phyloP scores from a whole-genome alignment of 1,140 invertebrate species.

The Muscidifurax raptorellus region DNA sequence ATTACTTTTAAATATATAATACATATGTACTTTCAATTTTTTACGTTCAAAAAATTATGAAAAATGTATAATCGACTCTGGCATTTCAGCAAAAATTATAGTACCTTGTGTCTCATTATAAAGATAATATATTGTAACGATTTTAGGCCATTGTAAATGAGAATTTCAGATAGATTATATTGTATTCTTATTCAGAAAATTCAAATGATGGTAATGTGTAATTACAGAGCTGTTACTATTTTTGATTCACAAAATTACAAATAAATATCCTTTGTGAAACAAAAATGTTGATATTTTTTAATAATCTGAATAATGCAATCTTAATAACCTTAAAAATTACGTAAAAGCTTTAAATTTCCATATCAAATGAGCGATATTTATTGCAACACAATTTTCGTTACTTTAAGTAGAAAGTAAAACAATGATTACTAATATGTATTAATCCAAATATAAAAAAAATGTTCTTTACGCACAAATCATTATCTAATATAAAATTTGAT shows the following conservation, averaged over 20 bases:
- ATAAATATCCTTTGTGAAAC: conserved; percentile 32
- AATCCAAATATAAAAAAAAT: not conserved
- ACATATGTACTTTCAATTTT: not conserved
- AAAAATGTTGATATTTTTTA: conserved; percentile 14
- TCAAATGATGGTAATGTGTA: conserved; percentile 23
- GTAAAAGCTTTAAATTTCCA: not conserved
- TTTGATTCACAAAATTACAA: conserved; percentile 39
- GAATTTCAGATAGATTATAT: conserved; percentile 30
- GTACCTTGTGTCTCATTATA: not conserved
- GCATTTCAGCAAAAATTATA: not conserved
- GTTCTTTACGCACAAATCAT: not conserved
- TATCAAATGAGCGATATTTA: not conserved
- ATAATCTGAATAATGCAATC: conserved; percentile 21
- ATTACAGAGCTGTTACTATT: conserved; percentile 11
- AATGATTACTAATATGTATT: not conserved
- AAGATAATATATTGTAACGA: not conserved
- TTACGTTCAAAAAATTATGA: not conserved
- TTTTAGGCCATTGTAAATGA: conserved; percentile 29
- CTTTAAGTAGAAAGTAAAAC: too few relatives aligned
- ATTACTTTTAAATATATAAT: not conserved
- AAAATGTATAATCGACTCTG: not conserved
- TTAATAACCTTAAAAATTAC: not conserved
- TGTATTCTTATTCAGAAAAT: conserved; percentile 11
- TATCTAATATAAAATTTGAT: conserved; percentile 2
- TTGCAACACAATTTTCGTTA: too few relatives aligned